Conservation (phyloP, 2,888 invertebrate genomes). For the Ecdyonurus torrentis region DNA sequence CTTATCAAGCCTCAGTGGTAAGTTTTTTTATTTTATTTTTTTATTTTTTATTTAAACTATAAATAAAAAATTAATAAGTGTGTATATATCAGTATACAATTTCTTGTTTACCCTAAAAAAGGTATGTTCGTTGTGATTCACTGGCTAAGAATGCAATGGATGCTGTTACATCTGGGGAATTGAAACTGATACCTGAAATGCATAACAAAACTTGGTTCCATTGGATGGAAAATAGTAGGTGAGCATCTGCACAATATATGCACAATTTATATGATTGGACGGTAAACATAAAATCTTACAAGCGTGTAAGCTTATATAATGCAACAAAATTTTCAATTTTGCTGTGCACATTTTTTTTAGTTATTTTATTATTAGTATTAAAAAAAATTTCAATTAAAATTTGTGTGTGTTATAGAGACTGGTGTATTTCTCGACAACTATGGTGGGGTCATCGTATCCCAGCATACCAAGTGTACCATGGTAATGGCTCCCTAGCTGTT, state of each 20-base stretch:
- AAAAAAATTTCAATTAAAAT: too few relatives aligned
- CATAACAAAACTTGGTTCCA: conserved; percentile 88
- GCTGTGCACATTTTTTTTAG: conserved; percentile 4
- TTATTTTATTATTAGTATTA: not conserved
- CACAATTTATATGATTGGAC: not conserved
- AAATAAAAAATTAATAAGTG: not conserved
- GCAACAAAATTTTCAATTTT: conserved; percentile 10
- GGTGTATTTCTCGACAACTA: conserved; percentile 96
- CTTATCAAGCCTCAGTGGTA: conserved; percentile 94
- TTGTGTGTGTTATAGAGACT: conserved; percentile 45
- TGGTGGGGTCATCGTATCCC: conserved; percentile 99
- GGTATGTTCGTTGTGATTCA: conserved; percentile 71
- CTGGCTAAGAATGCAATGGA: conserved; percentile 79
- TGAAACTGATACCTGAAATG: conserved; percentile 78
- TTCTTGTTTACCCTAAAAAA: too few relatives aligned
- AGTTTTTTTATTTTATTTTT: conserved; percentile 10
- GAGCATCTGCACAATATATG: not conserved
- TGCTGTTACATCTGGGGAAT: conserved; percentile 55
- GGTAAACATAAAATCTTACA: too few relatives aligned
- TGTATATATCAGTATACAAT: not conserved
- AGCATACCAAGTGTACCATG: conserved; percentile 54
- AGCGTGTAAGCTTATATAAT: too few relatives aligned
- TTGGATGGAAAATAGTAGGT: conserved; percentile 88
- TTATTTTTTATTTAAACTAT: not conserved
- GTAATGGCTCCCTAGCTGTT: not conserved